Conservation (phyloP, 2,797 vertebrate genomes). For the Etheostoma nigrum region DNA sequence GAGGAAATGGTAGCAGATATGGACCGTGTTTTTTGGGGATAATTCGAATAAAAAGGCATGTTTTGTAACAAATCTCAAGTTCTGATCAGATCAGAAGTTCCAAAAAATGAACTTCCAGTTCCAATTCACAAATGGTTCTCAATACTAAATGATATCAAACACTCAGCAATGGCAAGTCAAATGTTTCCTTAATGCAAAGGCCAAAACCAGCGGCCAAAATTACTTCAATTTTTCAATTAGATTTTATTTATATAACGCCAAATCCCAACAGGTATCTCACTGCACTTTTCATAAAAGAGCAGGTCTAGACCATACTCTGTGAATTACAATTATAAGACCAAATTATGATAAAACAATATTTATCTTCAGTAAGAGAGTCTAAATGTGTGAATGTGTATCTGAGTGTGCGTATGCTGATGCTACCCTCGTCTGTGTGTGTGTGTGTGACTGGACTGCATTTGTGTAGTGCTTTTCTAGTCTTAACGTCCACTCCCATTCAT, state of each 20-base stretch:
- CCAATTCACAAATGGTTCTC: background rate
- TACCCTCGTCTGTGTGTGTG: background rate
- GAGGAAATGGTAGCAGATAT: too few species aligned
- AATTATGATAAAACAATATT: background rate
- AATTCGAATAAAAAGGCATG: background rate
- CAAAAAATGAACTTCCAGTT: background rate
- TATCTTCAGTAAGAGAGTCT: background rate
- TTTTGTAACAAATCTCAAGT: background rate
- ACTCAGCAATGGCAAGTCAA: background rate
- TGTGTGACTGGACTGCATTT: background rate
- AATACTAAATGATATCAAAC: background rate
- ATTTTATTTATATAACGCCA: too few species aligned
- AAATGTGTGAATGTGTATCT: background rate
- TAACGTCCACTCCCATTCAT: too few species aligned
- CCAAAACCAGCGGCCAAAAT: background rate
- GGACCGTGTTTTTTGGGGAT: background rate
- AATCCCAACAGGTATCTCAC: too few species aligned
- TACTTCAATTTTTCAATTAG: too few species aligned
- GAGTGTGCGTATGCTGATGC: slow-evolving; percentile 1
- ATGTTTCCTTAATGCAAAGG: background rate
- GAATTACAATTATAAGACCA: background rate
- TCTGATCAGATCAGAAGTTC: background rate
- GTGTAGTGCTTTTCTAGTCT: too few species aligned
- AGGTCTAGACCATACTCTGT: too few species aligned
- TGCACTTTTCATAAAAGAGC: too few species aligned